Evolutionary conservation across 2,888 invertebrate genomes (phyloP), one percentile per base, ranked within the genome.

Genomic region (Cepaea hortensis): DNA sequence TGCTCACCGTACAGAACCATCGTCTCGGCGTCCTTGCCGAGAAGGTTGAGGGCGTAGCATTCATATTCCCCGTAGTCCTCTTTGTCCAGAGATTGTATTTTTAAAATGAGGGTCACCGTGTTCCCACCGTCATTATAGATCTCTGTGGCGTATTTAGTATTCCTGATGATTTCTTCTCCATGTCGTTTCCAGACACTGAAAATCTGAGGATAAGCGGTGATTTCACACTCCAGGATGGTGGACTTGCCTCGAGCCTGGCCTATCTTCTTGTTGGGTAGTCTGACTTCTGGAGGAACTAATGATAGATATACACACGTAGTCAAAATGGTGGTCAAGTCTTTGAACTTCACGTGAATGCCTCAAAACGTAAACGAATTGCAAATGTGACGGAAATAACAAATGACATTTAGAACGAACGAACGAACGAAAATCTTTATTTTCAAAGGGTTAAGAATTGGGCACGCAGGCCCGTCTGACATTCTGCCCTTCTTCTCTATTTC

Each of bases 221-320:
- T 92, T 61, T 90, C 85, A 88, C 94, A 94, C 86, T 94, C 93
- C 68, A 94, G 89, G 46, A 94, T 93, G 1, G 94, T 94, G 65
- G 92, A 92, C 86, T 91, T 91, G 20, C 93, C 93, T 76, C 89
- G 81, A 48, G 83, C 79, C 86, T 94, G 94, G 18, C 93, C 91
- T 77, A 94, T 91, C 85, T 92, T 90, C 81, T 89, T 90, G 70
- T 91, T 92, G n/a, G 91, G 91, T 84, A 94, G 87, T 50, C 89
- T 87, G 50, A 94, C 91, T 89, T 93, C 93, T 20, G 94, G 94
- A 15, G 92, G 89, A 88, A 93, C 93, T 94, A 87, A 70, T 88
- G 89, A 23, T 9, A 61, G 7, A 61, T 68, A 68, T 15, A 68
- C n/a, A 68, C n/a, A 68, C 4, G n/a, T 18, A 68, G 18, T 20